These are phyloP conservation scores for Lytechinus variegatus DNA, from an alignment of 35 echinoderm and acorn worm species.

Conservation along the genomic window DNA sequence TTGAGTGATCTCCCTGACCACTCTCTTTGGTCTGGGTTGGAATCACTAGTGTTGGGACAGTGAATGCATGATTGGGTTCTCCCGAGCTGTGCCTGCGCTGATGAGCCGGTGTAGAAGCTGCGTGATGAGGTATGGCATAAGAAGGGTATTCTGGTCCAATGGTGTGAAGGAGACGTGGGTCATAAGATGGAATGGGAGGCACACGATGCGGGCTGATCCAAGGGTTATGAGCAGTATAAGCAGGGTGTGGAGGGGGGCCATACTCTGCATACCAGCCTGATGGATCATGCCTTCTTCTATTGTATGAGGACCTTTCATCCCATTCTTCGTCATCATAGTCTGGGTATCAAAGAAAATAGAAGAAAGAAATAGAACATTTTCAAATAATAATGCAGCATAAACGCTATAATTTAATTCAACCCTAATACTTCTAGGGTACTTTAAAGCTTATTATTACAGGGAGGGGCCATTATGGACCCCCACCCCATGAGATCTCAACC, in stretches of 20 bases:
- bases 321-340: not conserved
- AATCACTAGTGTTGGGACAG: constrained; percentile 33
- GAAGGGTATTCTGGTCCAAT: constrained; percentile 43
- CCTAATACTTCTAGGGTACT: too few relatives aligned
- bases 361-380: too few relatives aligned
- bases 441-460: too few relatives aligned
- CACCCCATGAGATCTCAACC: too few relatives aligned
- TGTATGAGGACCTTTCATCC: constrained; percentile 34
- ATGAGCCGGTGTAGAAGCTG: constrained; percentile 16
- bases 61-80: not conserved
- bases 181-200: constrained; percentile 35
- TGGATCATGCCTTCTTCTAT: not conserved
- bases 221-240: constrained; percentile 10
- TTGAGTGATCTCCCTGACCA: constrained; percentile 11
- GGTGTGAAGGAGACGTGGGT: constrained; percentile 25
- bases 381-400: too few relatives aligned
- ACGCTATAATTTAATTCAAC: too few relatives aligned
- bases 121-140: not conserved
- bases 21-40: constrained; percentile 9
- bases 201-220: constrained; percentile 59
- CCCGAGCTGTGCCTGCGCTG: constrained; percentile 32
- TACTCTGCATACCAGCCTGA: constrained; percentile 13
- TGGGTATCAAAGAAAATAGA: not conserved
- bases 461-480: too few relatives aligned
- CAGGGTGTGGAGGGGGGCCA: not conserved